Base-by-base conservation (phyloP, 2,797 vertebrate genomes). In the Psittacula derbiana region DNA sequence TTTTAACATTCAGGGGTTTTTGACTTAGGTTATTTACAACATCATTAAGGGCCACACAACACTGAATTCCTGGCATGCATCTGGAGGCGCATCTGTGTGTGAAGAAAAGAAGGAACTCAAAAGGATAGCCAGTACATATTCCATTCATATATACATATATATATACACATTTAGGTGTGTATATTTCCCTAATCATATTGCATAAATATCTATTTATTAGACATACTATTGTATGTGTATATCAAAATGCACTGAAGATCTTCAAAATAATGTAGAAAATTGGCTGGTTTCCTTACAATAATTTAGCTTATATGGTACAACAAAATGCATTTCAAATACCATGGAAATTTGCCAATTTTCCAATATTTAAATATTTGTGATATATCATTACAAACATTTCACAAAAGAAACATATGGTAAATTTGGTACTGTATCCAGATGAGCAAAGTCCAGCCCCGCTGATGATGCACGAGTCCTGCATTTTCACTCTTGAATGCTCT, bases 361-460 rank as follows among this genome's bases (percentile, higher is more conserved):
- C 61, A 87, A 36, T 75, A 83, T 78, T 93, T 95, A 93, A 91
- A 84, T 87, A 90, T 76, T 89, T 88, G 74, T 61, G 65, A 85
- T 91, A 73, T 31, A 95, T 76, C 55, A 76, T 60, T 88, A 88
- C 85, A 93, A 96, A 83, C n/a, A 85, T 93, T 95, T 93, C 76
- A 88, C 72, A 91, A n/a, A 90, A 88, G 55, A 89, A 95, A 94
- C 74, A 80, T 44, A 89, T 60, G 87, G 85, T 15, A 74, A 80
- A 87, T 76, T 49, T 60, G 86, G 60, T 91, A 69, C 72, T 89
- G 73, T 82, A 89, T 96, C 90, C 92, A 97, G 92, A 89, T 85
- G 66, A 95, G 61, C 38, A 81, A 86, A 64, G 72, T 38, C 80
- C 86, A 94, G 85, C 70, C 69, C 24, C 70, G 88, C 80, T 49